Evolutionary conservation across 2,797 vertebrate genomes (phyloP).

Genomic region (Trematomus bernacchii): DNA sequence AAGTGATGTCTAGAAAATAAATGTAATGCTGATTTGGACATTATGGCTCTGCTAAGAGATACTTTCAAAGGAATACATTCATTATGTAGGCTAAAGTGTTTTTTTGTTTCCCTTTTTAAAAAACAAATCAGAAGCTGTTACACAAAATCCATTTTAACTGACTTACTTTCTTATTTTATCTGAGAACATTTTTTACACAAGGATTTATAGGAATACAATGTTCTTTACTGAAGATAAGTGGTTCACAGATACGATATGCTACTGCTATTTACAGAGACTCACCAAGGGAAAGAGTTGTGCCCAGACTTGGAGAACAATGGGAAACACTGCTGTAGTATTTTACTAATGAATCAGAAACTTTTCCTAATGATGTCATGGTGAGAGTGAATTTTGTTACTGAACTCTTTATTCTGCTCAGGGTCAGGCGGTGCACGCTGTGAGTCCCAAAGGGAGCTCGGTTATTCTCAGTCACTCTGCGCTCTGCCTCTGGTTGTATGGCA

Average conservation of each 20-base stretch:
- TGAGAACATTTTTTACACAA: no score
- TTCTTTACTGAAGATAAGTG: neutral
- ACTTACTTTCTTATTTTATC: neutral
- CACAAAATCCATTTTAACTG: neutral
- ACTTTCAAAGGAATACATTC: no score
- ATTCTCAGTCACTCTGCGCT: slow-evolving; percentile 41
- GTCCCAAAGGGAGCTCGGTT: slow-evolving; percentile 8
- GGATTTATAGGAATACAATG: no score
- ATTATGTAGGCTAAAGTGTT: neutral
- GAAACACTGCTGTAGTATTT: slow-evolving; percentile 46
- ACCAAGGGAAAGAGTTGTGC: slow-evolving; percentile 27
- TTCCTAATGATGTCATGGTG: slow-evolving; percentile 64
- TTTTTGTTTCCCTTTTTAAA: neutral
- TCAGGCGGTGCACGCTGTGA: neutral
- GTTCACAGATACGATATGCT: neutral
- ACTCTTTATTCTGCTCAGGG: slow-evolving; percentile 36
- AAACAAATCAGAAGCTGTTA: neutral
- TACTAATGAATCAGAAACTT: slow-evolving; percentile 51
- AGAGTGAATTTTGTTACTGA: slow-evolving; percentile 43
- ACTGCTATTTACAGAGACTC: slow-evolving; percentile 8
- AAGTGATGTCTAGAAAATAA: neutral
- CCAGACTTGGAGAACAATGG: slow-evolving; percentile 50
- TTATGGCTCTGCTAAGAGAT: neutral
- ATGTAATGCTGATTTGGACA: neutral
- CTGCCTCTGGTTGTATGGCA: slow-evolving; percentile 26